Percentiles rank a stretch among this genome's conserved stretches.
Evolutionary conservation across 2,888 invertebrate species (phyloP).

Genomic region (Osmoderma eremita): DNA sequence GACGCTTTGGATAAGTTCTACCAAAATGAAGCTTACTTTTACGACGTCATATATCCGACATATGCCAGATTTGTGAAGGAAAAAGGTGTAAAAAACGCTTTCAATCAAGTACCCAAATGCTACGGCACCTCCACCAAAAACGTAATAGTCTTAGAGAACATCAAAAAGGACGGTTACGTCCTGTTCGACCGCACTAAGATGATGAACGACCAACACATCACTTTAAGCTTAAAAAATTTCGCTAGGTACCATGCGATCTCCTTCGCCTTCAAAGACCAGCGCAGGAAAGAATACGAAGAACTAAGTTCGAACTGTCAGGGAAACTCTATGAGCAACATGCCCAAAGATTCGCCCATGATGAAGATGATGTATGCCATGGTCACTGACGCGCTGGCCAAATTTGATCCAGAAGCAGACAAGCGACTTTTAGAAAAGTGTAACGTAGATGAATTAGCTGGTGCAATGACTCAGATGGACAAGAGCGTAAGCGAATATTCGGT

Average conservation of each 20-base stretch:
- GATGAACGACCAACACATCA: constrained; percentile 41
- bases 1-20: constrained; percentile 14
- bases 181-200: constrained; percentile 38
- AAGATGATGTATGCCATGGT: background rate
- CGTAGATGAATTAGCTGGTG: background rate
- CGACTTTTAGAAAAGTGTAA: constrained; percentile 9
- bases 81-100: constrained; percentile 14
- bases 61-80: constrained; percentile 32
- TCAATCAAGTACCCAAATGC: constrained; percentile 31
- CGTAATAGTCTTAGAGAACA: constrained; percentile 38
- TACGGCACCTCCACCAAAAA: constrained; percentile 34
- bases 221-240: constrained; percentile 35
- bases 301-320: constrained; percentile 26
- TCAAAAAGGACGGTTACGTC: constrained; percentile 31
- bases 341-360: background rate
- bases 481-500: too few relatives aligned
- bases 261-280: constrained; percentile 39
- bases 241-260: constrained; percentile 42
- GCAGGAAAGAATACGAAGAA: constrained; percentile 16
- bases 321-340: constrained; percentile 11
- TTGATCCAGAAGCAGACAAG: constrained; percentile 29
- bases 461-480: background rate
- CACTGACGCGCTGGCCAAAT: constrained; percentile 3
- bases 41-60: constrained; percentile 31
- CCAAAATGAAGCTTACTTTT: constrained; percentile 34